These are phyloP conservation scores for Phataginus tetradactyla DNA, from an alignment of 2,797 vertebrate species.

Conservation along the genomic window DNA sequence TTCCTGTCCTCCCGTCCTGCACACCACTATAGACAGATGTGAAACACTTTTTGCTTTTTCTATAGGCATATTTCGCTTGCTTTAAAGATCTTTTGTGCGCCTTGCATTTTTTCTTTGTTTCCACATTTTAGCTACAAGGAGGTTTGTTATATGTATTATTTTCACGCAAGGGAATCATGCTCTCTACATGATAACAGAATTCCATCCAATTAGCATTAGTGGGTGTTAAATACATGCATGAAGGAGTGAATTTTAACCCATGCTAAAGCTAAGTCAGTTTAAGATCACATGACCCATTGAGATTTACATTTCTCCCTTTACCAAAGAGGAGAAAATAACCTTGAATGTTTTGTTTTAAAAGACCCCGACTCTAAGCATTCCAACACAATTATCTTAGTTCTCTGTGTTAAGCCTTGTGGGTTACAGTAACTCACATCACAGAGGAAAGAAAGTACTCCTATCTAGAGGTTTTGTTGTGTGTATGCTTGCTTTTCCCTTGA, in stretches of 20 bases:
- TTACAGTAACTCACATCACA: background rate
- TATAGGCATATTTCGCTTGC: background rate
- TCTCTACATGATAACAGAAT: background rate
- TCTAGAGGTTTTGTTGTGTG: background rate
- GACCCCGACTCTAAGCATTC: background rate
- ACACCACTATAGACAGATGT: background rate
- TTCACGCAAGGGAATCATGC: background rate
- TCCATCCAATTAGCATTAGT: background rate
- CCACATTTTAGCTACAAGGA: constrained; percentile 25
- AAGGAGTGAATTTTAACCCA: background rate
- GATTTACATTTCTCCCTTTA: constrained; percentile 18
- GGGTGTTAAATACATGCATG: background rate
- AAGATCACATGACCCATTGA: background rate
- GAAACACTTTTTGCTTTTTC: background rate
- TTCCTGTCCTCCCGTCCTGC: background rate
- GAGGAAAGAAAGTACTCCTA: background rate
- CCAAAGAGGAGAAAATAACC: background rate
- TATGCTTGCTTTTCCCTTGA: background rate
- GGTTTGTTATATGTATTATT: constrained; percentile 12
- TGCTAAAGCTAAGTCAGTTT: background rate
- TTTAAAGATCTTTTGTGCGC: background rate
- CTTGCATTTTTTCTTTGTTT: constrained; percentile 36
- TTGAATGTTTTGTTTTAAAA: constrained; percentile 17
- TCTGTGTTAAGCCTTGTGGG: background rate
- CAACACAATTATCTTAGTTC: background rate